Percentiles rank a stretch among this genome's conserved stretches.
Evolutionary conservation across 1,140 invertebrate genomes (phyloP).

Genomic region (Anastatus disparis): DNA sequence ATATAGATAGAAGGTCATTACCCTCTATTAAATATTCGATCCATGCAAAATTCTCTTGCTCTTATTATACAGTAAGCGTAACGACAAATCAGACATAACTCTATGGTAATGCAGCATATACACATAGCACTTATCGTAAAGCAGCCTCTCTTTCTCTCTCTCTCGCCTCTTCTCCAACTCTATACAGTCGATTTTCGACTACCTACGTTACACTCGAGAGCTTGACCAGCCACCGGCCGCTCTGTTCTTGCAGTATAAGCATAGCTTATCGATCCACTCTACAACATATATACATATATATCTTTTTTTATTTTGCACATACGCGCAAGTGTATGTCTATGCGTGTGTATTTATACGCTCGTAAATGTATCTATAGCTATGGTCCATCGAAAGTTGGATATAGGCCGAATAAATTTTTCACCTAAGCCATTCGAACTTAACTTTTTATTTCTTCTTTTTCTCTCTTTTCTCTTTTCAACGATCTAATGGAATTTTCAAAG

Average conservation of each 20-base stretch:
- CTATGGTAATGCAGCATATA: conserved; percentile 18
- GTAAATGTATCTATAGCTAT: too few relatives aligned
- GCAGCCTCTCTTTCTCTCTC: too few relatives aligned
- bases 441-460: not conserved
- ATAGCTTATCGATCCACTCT: conserved; percentile 10
- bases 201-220: not conserved
- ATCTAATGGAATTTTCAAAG: not conserved
- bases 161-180: too few relatives aligned
- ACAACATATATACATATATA: too few relatives aligned
- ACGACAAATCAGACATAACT: conserved; percentile 7
- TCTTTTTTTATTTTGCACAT: too few relatives aligned
- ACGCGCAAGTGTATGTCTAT: not conserved
- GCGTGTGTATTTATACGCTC: too few relatives aligned
- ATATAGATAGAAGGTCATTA: too few relatives aligned
- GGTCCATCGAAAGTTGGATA: too few relatives aligned
- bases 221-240: not conserved
- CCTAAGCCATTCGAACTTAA: not conserved
- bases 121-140: conserved; percentile 13
- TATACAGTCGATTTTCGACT: conserved; percentile 30
- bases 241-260: too few relatives aligned
- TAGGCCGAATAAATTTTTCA: conserved; percentile 26
- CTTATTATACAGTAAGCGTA: conserved; percentile 17
- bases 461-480: not conserved
- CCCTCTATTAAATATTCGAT: conserved; percentile 1
- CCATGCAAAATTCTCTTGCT: too few relatives aligned